Base-by-base conservation (phyloP, 1,140 invertebrate genomes). In the Ceratina calcarata region DNA sequence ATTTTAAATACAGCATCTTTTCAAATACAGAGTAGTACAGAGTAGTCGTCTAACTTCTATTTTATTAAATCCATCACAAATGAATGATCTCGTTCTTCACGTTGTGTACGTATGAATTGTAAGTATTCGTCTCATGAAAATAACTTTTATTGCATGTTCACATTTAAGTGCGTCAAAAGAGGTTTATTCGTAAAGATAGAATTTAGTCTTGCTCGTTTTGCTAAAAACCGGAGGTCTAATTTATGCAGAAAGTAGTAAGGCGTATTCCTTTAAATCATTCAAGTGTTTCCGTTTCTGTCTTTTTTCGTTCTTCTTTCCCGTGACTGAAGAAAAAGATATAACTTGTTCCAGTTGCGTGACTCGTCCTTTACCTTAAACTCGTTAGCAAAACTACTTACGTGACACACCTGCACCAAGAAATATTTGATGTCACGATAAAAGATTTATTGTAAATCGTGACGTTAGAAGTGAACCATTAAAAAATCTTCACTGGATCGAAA, bases 281-380 rank as follows among this genome's bases (percentile, higher is more conserved):
- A 57, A 70, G 18, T 57, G 67, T 55, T 57, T 70, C 51, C 67
- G 51, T 49, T 57, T 51, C 67, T 32, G 13, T 57, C 7, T 3
- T 32, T 69, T 69, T 32, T 20, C 22, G 37, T 51, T 22, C 2
- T 22, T 51, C n/a, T 57, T 18, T 10, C 2, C 51, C 67, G 18
- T 24, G 6, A n/a, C 49, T 2, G 37, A 57, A 69, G 67, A 24
- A 37, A 53, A 18, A 57, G 67, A 57, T 22, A 57, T 69, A 69
- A 69, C 51, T 69, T 69, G 67, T 69, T 69, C 67, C 67, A 57
- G 51, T 69, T 32, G 67, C 67, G 67, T 69, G 67, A 69, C 67
- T 69, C n/a, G 67, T 69, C 67, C 67, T 55, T 24, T 69, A 49
- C 53, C 15, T 69, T 69, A 69, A 69, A 69, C 67, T 69, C 53